Base-by-base conservation (phyloP, 2,888 invertebrate genomes). In the Hyposoter dolosus region DNA sequence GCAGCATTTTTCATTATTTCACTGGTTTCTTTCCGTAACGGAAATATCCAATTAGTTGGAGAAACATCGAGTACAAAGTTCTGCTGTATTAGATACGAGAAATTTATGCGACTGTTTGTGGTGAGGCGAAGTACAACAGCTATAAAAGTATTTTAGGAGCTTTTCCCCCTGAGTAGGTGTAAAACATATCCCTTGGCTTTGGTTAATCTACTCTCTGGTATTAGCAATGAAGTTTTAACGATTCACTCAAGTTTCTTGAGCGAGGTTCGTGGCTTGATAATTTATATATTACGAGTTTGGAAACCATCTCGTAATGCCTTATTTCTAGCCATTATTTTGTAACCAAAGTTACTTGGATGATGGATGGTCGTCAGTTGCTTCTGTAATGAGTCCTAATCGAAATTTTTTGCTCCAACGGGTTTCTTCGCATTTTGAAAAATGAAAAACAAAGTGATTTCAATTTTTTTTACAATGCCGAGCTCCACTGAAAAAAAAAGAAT, bases 201-300 rank as follows among this genome's bases (percentile, higher is more conserved):
- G 63, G 63, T 72, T 47, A 28, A 50, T 63, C 45, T 43, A 63
- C 53, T 72, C 19, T 77, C 65, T 32, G 19, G 35, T 77, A 23
- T 83, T 77, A 77, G 53, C 71, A 72, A 32, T 77, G 65, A 66
- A 83, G 65, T 77, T 83, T 77, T 53, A 65, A 77, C 71, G 77
- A 77, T 72, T 83, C 43, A 77, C 32, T 47, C 23, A 72, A 72
- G 72, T 66, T 72, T 83, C 53, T 72, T 56, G 66, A 40, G 23
- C 9, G n/a, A n/a, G 45, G 50, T 60, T n/a, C 32, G 65, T 71
- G 50, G 71, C 50, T 28, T 47, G 47, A 69, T 47, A 19, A 40
- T 66, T 66, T 40, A 66, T 66, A 35, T 71, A 50, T 1, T 32
- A n/a, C 17, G 35, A 19, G 32, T 71, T n/a, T 50, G 35, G 12